Conservation (phyloP, 2,797 vertebrate genomes). For the Gephyroberyx darwinii region DNA sequence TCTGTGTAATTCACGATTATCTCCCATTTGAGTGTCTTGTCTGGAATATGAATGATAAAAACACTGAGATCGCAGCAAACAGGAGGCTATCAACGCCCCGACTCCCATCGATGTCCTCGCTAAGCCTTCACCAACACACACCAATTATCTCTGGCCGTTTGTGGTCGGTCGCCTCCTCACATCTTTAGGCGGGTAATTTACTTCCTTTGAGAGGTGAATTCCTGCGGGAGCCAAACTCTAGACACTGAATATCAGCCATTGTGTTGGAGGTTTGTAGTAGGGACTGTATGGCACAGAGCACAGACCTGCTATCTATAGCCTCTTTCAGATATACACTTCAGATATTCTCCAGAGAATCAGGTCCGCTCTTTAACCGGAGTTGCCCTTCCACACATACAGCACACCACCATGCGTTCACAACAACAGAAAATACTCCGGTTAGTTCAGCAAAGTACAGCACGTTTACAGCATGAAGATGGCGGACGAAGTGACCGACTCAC, state of each 20-base stretch:
- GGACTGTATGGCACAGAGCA: constrained; percentile 30
- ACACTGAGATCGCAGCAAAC: constrained; percentile 29
- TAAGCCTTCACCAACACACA: constrained; percentile 18
- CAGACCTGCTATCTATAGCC: constrained; percentile 20
- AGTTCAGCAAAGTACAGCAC: too few species aligned
- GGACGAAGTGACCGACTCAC: too few species aligned
- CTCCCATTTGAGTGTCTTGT: constrained; percentile 36
- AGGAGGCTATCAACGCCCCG: constrained; percentile 32
- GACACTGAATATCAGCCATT: constrained; percentile 1
- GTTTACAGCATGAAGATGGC: too few species aligned
- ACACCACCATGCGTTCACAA: too few species aligned
- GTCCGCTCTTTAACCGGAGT: too few species aligned
- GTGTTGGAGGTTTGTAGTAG: constrained; percentile 15
- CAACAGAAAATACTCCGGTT: too few species aligned
- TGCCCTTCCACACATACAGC: too few species aligned
- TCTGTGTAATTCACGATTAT: constrained; percentile 48
- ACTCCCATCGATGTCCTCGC: constrained; percentile 46
- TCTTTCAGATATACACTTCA: too few species aligned
- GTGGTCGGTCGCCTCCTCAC: constrained; percentile 24
- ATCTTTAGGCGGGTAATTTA: constrained; percentile 27
- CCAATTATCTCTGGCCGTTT: constrained; percentile 23
- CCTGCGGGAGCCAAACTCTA: constrained; percentile 2
- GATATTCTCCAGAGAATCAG: too few species aligned
- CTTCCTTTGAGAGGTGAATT: constrained; percentile 28
- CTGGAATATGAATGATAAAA: constrained; percentile 60